phyloP scores from a whole-genome alignment of 23 tunicate genomes.

The Trididemnum nubilum region DNA sequence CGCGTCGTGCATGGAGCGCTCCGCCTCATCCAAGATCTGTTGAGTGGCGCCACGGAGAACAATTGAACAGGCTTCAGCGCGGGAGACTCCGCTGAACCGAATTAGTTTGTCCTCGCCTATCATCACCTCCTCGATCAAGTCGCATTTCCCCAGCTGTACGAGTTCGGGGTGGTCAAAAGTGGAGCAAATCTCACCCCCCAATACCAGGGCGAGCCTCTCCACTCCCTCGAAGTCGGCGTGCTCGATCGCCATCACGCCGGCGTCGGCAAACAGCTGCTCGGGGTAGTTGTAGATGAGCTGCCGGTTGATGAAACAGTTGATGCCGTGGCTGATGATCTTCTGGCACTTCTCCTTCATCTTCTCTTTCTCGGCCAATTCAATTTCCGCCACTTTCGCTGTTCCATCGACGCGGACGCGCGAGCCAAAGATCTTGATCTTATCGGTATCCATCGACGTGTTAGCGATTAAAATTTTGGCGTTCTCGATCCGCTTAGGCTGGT shows the following conservation, averaged over 20 bases:
- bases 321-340: constrained; percentile 78
- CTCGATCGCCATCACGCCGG: constrained; percentile 98
- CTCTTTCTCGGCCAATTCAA: constrained; percentile 91
- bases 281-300: constrained; percentile 99
- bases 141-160: constrained; percentile 87
- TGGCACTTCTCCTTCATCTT: constrained; percentile 99
- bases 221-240: constrained; percentile 99
- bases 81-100: constrained; percentile 88
- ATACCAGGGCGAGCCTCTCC: constrained; percentile 95
- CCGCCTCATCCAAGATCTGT: constrained; percentile 97
- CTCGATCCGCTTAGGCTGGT: constrained; percentile 97
- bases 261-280: constrained; percentile 98
- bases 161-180: constrained; percentile 97
- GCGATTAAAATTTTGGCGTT: constrained; percentile 93
- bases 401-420: constrained; percentile 97
- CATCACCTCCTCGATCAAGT: constrained; percentile 97
- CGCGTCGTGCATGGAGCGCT: constrained; percentile 98
- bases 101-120: constrained; percentile 96
- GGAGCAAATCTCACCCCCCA: constrained; percentile 99
- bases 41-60: constrained; percentile 99
- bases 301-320: constrained; percentile 98
- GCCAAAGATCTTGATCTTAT: constrained; percentile 97
- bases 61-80: constrained; percentile 98
- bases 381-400: constrained; percentile 91
- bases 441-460: constrained; percentile 99